Base-by-base conservation (phyloP, 2,888 invertebrate genomes). In the Lasioglossum calceatum region DNA sequence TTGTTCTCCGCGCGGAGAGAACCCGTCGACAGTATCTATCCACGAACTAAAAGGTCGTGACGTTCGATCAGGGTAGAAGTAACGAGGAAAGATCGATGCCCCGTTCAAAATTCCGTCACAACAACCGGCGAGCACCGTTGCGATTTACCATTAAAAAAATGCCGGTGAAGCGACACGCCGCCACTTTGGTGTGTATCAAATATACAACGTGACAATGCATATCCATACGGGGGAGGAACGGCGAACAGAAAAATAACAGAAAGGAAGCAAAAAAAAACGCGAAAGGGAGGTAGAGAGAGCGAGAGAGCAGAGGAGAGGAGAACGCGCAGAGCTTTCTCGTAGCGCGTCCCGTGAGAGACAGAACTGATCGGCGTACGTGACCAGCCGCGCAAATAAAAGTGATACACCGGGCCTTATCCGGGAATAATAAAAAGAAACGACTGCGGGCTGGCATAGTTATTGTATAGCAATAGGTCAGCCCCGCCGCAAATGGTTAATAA, bases 401-500 rank as follows among this genome's bases (percentile, higher is more conserved):
- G 88, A 79, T 88, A 84, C 86, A 86, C 89, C 85, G 89, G 86
- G 89, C 86, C 90, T 90, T 90, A 86, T 90, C 89, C 86, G 73
- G 64, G 73, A 83, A 87, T 86, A 88, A 89, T 92, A 92, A 92
- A 92, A 92, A 89, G 88, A 79, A 89, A 92, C 89, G 91, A 90
- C 79, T 86, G 74, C 47, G 44, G 83, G 70, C 83, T 79, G 81
- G 79, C 77, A 87, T 85, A 90, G 91, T 92, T 93, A 93, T 92
- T 92, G 91, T 91, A 88, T 86, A 88, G 87, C 90, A 85, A 84
- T 88, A 91, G 92, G 91, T 89, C 87, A 88, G 87, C 85, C 87
- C 16, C 86, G 83, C 89, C 92, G 82, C 91, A 92, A 91, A 91
- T 92, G 91, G 93, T 92, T 92, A 92, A 94, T 92, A 93, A 92